Base-by-base conservation (phyloP, 2,797 vertebrate genomes). In the Phoxinus dragarum region DNA sequence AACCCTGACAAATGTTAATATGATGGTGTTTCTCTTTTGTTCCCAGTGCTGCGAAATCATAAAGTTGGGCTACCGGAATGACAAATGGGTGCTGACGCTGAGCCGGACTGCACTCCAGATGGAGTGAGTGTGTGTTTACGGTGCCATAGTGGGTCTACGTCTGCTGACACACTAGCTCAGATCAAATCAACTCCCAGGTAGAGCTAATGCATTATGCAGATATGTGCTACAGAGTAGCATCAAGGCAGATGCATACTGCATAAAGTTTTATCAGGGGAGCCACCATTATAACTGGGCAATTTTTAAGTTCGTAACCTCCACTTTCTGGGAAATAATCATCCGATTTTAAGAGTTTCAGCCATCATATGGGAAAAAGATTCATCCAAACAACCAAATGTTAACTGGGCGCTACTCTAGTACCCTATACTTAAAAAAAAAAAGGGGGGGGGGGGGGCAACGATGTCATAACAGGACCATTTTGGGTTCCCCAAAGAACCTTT, bases 111-210 rank as follows among this genome's bases (percentile, higher is more conserved):
- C 12, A 21, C 61, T 81, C 64, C 78, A 77, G 71, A 87, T 84
- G 83, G 38, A 54, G 79, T 71, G 76, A 79, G 44, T 80, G 74
- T 84, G 79, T 86, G 77, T 84, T 84, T 84, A 69, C 17, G 42
- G 69, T 49, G 69, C 77, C 71, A 84, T 75, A 84, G 69, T 69
- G 36, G 52, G 76, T 52, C 81, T 59, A 40, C n/a, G n/a, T 87
- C 75, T 84, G 31, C 80, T 80, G 83, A 67, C 78, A 75, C 59
- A 81, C 47, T 54, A 81, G 44, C 61, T 81, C 78, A 86, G 61
- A 68, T 67, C 71, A 49, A 86, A 81, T 81, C 71, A 76, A 81
- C 61, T 74, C 64, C 27, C 67, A 75, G 71, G 72, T 74, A 81
- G 69, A 56, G 61, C 23, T 42, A 59, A 76, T 68, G 49, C 59